phyloP scores from a whole-genome alignment of 2,888 invertebrate genomes.

The Sarcophaga caerulescens region DNA sequence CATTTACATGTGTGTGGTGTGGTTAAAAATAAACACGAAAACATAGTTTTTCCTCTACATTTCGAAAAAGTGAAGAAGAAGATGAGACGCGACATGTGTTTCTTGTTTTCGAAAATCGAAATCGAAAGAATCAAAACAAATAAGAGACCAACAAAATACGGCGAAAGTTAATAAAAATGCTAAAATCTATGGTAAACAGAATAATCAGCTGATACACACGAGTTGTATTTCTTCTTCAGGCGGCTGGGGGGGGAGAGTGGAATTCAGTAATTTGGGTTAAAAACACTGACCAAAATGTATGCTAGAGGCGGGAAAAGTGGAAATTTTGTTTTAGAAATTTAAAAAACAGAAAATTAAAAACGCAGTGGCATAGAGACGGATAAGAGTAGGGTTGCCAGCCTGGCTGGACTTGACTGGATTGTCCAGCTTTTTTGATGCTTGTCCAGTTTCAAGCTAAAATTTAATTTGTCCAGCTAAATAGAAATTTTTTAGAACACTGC shows the following conservation, averaged over 20 bases:
- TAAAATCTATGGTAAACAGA: slow-evolving; percentile 6
- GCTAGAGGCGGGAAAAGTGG: too few relatives aligned
- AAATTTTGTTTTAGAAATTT: too few relatives aligned
- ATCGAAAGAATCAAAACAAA: slow-evolving; percentile 11
- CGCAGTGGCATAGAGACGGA: too few relatives aligned
- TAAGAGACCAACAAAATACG: slow-evolving; percentile 1
- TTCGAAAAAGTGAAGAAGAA: neutral
- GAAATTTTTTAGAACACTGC: too few relatives aligned
- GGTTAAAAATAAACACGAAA: slow-evolving; percentile 29
- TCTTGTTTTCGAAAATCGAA: slow-evolving; percentile 19
- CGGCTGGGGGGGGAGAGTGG: neutral
- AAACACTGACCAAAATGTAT: too few relatives aligned
- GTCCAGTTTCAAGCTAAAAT: too few relatives aligned
- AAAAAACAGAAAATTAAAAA: too few relatives aligned
- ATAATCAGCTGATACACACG: slow-evolving; percentile 2
- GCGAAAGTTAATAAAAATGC: slow-evolving; percentile 27
- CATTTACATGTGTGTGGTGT: slow-evolving; percentile 3
- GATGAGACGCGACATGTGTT: neutral
- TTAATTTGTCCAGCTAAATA: too few relatives aligned
- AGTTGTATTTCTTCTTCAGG: neutral
- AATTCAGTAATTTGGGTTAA: too few relatives aligned
- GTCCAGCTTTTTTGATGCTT: too few relatives aligned
- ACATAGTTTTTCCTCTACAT: slow-evolving; percentile 11
- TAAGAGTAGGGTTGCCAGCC: too few relatives aligned
- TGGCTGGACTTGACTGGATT: too few relatives aligned